Base-by-base conservation (phyloP, 2,797 vertebrate genomes). In the Simalia tracyae region DNA sequence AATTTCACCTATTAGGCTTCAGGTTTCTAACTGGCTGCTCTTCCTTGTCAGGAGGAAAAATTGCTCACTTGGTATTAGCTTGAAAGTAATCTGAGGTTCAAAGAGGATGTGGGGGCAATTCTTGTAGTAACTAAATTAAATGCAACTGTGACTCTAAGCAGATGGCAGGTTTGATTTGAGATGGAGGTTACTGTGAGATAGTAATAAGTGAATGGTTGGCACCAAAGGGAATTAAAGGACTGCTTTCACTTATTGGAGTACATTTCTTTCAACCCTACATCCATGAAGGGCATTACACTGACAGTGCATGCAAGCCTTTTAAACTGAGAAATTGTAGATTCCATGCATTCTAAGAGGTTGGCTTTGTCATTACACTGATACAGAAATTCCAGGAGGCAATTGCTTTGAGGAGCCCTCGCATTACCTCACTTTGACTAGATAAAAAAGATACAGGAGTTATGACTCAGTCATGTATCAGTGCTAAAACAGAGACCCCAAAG, bases 141-240 rank as follows among this genome's bases (percentile, higher is more conserved):
- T 94, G 94, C 93, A 96, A 91, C 90, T 93, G 88, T 90, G 93
- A 95, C 94, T 96, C 26, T 12, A 92, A 94, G 94, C 93, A 96
- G 92, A 94, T 97, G 96, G 93, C 96, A 96, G 96, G 94, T 97
- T 96, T 97, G 95, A 97, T 97, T 96, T 97, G 95, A 89, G 95
- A 92, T 95, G 94, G 91, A 95, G 95, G 94, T 94, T 84, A 94
- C 93, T 96, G 95, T 91, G 92, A 96, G 95, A 96, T 95, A 93
- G 93, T 57, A 96, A 96, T 95, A 96, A 95, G 95, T 96, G 96
- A 96, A 95, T 17, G 90, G 88, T 94, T 86, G 90, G 92, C 92
- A 94, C 94, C 94, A 95, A 95, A 96, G 93, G 95, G 95, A 96
- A 96, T 96, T 95, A 95, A 96, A 95, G 95, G 95, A 91, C 94